Conservation (phyloP, 2,888 invertebrate species). For the Euzophera pinguis region DNA sequence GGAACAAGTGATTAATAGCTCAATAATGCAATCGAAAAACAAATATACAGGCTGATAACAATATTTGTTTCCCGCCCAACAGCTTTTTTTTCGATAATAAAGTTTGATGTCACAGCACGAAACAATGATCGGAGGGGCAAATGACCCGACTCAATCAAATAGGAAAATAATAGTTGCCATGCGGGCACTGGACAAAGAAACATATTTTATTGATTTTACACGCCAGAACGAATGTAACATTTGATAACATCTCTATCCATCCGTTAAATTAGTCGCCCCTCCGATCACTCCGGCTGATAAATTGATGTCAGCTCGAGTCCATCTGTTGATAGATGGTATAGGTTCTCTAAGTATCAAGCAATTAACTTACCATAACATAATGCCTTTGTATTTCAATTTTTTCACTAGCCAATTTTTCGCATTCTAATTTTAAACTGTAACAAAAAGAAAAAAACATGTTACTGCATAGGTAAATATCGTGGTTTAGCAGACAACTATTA, state of each 20-base stretch:
- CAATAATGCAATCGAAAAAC: slow-evolving; percentile 4
- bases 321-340: not conserved
- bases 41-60: slow-evolving; percentile 1
- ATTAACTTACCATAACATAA: slow-evolving; percentile 90
- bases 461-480: not conserved
- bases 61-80: not conserved
- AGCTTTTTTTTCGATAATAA: not conserved
- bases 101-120: slow-evolving; percentile 11
- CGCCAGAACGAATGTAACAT: slow-evolving; percentile 46
- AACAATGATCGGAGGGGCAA: slow-evolving; percentile 31
- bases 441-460: slow-evolving; percentile 28
- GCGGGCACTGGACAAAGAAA: slow-evolving; percentile 53
- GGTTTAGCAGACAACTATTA: too few relatives aligned
- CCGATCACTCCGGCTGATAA: slow-evolving; percentile 20
- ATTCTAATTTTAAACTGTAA: slow-evolving; percentile 90
- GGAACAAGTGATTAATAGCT: slow-evolving; percentile 6
- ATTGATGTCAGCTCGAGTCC: slow-evolving; percentile 9
- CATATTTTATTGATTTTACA: slow-evolving; percentile 55
- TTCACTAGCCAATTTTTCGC: slow-evolving; percentile 93
- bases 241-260: slow-evolving; percentile 51
- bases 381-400: slow-evolving; percentile 94
- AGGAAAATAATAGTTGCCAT: slow-evolving; percentile 46
- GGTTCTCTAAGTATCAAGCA: not conserved
- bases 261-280: slow-evolving; percentile 36
- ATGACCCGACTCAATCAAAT: slow-evolving; percentile 39